Percentiles rank a stretch among this genome's conserved stretches.
Conservation (phyloP, 1,140 invertebrate species). For the Neotoxoptera formosana region DNA sequence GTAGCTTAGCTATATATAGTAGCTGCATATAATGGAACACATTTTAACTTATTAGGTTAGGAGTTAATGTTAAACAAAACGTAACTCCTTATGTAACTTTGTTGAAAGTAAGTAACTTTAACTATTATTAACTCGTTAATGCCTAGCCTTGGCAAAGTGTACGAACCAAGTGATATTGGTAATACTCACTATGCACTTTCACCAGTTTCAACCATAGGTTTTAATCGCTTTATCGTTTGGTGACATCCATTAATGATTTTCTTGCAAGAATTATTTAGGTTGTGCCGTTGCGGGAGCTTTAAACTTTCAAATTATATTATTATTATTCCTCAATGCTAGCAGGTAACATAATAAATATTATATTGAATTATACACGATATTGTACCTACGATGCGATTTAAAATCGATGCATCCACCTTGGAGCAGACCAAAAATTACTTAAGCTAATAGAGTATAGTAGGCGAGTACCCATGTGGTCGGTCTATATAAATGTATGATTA, state of each 20-base stretch:
- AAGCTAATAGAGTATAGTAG: not conserved
- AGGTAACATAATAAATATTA: not conserved
- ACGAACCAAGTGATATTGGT: not conserved
- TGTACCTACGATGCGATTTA: not conserved
- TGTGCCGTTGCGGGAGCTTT: not conserved
- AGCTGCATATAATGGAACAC: not conserved
- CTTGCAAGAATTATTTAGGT: not conserved
- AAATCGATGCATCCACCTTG: not conserved
- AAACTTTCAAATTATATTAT: not conserved
- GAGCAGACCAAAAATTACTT: not conserved
- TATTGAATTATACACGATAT: not conserved
- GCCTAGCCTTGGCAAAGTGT: not conserved
- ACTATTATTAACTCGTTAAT: not conserved
- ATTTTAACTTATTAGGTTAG: not conserved
- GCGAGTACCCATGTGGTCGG: not conserved
- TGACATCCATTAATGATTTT: not conserved
- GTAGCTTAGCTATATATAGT: too few species aligned
- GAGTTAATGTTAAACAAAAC: not conserved
- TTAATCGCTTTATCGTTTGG: not conserved
- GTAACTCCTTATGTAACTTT: not conserved
- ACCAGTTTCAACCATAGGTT: not conserved
- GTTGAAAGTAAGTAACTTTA: not conserved
- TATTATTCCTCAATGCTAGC: not conserved
- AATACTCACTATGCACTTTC: not conserved
- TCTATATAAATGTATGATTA: not conserved